phyloP scores from a whole-genome alignment of 1,140 invertebrate species.

The Portunus trituberculatus region DNA sequence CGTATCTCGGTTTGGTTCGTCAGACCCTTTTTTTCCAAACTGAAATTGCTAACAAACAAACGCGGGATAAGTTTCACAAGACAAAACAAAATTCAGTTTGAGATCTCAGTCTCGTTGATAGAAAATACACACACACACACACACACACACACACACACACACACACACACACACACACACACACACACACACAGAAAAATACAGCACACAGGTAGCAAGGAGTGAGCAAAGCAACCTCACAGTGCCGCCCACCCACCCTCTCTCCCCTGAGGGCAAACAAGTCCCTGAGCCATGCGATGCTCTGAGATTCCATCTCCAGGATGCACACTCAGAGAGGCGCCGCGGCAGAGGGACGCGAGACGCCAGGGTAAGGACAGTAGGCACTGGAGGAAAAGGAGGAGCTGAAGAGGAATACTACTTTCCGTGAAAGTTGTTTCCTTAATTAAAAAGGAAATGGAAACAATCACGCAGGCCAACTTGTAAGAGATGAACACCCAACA shows the following conservation, averaged over 20 bases:
- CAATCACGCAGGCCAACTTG: no score
- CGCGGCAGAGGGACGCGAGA: background rate
- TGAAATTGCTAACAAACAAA: background rate
- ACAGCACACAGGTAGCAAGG: background rate
- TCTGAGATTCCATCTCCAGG: background rate
- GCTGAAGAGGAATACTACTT: no score
- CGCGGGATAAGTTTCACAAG: background rate
- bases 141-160: constrained; percentile 2
- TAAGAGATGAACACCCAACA: no score
- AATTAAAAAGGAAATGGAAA: no score
- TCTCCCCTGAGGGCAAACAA: background rate
- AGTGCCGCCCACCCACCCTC: background rate
- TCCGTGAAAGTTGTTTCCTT: no score
- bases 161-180: background rate
- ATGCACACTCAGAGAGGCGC: background rate
- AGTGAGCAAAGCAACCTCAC: background rate
- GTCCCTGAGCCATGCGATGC: background rate
- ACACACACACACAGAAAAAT: background rate
- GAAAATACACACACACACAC: background rate
- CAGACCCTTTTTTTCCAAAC: background rate
- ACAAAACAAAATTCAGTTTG: background rate
- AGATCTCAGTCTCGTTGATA: background rate
- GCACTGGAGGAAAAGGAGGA: background rate
- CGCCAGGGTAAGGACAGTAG: background rate
- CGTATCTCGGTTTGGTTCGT: background rate